These are phyloP conservation scores for Tachina grossa DNA, from an alignment of 2,888 invertebrate genomes.

Conservation along the genomic window DNA sequence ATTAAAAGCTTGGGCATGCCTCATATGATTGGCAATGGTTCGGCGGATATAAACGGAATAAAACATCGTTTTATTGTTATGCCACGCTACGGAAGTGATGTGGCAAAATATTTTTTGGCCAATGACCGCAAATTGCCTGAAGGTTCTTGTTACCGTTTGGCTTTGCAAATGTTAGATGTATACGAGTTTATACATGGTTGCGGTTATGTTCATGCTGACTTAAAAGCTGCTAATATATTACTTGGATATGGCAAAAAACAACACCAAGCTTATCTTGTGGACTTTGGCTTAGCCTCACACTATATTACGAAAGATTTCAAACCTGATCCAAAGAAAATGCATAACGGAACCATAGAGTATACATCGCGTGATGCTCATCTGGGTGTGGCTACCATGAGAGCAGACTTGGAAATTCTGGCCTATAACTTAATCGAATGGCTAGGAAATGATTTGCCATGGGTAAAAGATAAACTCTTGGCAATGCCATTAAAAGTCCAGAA, in stretches of 20 bases:
- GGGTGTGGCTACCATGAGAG: conserved; percentile 93
- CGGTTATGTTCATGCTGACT: conserved; percentile 96
- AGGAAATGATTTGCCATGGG: conserved; percentile 93
- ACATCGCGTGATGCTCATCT: conserved; percentile 97
- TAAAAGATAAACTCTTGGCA: conserved; percentile 85
- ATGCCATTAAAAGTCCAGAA: conserved; percentile 86
- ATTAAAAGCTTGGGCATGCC: conserved; percentile 76
- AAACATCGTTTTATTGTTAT: conserved; percentile 95
- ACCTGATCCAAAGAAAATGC: conserved; percentile 94
- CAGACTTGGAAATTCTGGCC: conserved; percentile 96
- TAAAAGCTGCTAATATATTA: conserved; percentile 97
- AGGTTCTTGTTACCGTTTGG: conserved; percentile 90
- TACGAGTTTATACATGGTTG: conserved; percentile 95
- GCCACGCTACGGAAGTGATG: conserved; percentile 93
- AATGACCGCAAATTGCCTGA: conserved; percentile 87
- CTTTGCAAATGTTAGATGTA: conserved; percentile 93
- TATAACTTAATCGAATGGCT: conserved; percentile 98
- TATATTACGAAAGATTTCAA: conserved; percentile 91
- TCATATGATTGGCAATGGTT: conserved; percentile 91
- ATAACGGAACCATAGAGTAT: conserved; percentile 98
- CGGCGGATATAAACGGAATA: conserved; percentile 87
- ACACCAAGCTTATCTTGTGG: conserved; percentile 92
- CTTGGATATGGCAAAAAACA: conserved; percentile 87
- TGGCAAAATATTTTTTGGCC: conserved; percentile 89
- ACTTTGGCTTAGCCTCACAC: conserved; percentile 94